phyloP scores from a whole-genome alignment of 1,140 invertebrate species.

The Euglossa dilemma region DNA sequence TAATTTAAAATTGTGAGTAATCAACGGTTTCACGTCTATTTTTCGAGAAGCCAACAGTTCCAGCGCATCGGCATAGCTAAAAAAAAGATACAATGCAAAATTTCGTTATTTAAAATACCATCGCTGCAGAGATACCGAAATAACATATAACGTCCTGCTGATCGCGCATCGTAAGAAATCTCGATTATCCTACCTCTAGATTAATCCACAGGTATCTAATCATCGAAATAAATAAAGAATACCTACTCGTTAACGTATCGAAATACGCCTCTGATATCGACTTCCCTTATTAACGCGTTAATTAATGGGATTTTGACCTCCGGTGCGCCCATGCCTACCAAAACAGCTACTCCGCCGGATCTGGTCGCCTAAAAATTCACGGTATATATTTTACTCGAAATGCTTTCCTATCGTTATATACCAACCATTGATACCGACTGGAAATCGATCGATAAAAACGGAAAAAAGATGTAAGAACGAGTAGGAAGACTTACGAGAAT shows the following conservation, averaged over 20 bases:
- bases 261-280: constrained; percentile 96
- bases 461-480: background rate
- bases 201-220: background rate
- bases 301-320: constrained; percentile 92
- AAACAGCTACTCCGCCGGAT: constrained; percentile 90
- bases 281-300: constrained; percentile 90
- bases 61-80: constrained; percentile 92
- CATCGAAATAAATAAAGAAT: background rate
- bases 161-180: no score
- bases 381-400: background rate
- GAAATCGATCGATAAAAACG: background rate
- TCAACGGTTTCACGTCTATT: constrained; percentile 93
- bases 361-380: constrained; percentile 87
- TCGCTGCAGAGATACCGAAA: no score
- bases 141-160: no score
- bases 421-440: background rate
- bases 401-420: background rate
- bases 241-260: constrained; percentile 94
- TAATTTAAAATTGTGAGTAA: constrained; percentile 95
- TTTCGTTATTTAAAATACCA: background rate
- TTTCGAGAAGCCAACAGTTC: constrained; percentile 91
- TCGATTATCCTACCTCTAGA: no score
- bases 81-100: constrained; percentile 80
- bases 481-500: constrained; percentile 85
- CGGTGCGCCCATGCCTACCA: constrained; percentile 93